These are phyloP conservation scores for Lasioglossum figueresi DNA, from an alignment of 2,888 invertebrate species.

Conservation along the genomic window DNA sequence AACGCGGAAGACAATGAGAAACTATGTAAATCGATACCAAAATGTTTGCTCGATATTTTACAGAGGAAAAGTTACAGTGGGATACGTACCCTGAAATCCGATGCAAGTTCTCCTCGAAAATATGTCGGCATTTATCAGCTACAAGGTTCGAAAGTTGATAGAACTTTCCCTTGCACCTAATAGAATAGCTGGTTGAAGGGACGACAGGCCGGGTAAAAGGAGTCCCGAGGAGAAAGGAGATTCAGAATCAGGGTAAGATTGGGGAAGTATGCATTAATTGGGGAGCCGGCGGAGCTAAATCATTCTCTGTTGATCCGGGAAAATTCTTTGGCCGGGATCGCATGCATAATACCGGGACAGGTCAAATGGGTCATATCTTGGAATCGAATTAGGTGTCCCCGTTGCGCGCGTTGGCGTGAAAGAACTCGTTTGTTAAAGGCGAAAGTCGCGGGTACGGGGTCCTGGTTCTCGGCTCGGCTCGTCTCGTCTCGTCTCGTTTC, in stretches of 20 bases:
- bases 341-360: constrained; percentile 12
- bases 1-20: background rate
- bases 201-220: too few species aligned
- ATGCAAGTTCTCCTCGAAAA: background rate
- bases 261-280: background rate
- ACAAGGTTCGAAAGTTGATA: background rate
- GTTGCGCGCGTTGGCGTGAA: constrained; percentile 26
- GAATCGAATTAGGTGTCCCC: constrained; percentile 48
- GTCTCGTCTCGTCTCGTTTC: constrained; percentile 11
- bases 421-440: constrained; percentile 57
- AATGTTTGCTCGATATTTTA: background rate
- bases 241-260: background rate
- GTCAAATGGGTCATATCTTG: constrained; percentile 24
- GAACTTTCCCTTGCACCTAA: background rate
- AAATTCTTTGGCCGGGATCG: constrained; percentile 5
- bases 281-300: background rate
- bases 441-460: background rate
- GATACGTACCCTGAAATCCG: too few species aligned
- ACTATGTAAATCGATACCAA: background rate
- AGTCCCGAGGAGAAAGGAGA: background rate
- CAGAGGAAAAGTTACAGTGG: background rate
- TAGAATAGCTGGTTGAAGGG: background rate
- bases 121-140: background rate
- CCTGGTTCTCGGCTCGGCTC: background rate
- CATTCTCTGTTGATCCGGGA: constrained; percentile 11